Base-by-base conservation (phyloP, 2,888 invertebrate genomes). In the Orthosia gothica region DNA sequence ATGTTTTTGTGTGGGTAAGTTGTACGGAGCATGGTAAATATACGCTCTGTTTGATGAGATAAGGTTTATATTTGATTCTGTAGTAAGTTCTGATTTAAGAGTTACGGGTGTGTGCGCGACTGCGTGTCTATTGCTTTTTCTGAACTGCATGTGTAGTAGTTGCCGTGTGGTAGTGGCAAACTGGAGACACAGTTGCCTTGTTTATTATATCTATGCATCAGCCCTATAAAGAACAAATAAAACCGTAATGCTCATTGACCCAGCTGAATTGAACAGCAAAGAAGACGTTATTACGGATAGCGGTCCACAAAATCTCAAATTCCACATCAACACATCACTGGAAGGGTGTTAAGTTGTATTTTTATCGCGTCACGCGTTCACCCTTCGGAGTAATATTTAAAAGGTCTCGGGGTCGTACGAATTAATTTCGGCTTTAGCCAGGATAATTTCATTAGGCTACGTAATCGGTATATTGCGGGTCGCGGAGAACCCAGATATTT, bases 391-490 rank as follows among this genome's bases (percentile, higher is more conserved):
- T 89, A 85, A 89, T 91, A 91, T 92, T 89, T 90, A 92, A 93
- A 94, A 92, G 91, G 92, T 89, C 89, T 89, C 86, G 85, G 88
- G 89, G 87, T 86, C 90, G 90, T 90, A 88, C 86, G 88, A 92
- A 94, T 94, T 94, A 94, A 93, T 94, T 94, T 90, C 89, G 88
- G 90, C 90, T 89, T 92, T 92, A 90, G 91, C 92, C 85, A 89
- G 91, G 91, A 93, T 94, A 93, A 94, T 94, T 94, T 91, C 90
- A 94, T 94, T 94, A 94, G 86, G 86, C 85, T 87, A 80, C 85
- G 87, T 89, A 89, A 89, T 90, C 89, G 89, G 87, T 83, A 83
- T 83, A 85, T 75, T 82, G 81, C 78, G 85, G 87, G 85, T 84
- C 86, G 85, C 81, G 88, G 86, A 88, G 83, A 79, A 75, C 69